Percentiles rank a stretch among this genome's conserved stretches.
phyloP scores from a whole-genome alignment of 2,888 invertebrate genomes.

The Phrixothrix hirtus region DNA sequence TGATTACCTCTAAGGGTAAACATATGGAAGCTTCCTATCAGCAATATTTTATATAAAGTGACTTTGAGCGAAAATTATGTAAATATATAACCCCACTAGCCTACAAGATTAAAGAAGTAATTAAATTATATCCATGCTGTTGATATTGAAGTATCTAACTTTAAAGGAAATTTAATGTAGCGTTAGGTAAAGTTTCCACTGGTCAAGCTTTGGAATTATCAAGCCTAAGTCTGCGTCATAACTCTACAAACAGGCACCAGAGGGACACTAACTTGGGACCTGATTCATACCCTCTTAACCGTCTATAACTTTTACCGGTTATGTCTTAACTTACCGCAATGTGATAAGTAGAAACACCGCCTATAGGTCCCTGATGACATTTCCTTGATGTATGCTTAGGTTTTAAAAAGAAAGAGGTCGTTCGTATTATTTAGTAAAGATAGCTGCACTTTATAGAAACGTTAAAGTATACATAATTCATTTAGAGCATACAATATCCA shows the following conservation, averaged over 20 bases:
- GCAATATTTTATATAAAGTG: too few relatives aligned
- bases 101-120: too few relatives aligned
- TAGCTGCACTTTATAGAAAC: too few relatives aligned
- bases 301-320: constrained; percentile 28
- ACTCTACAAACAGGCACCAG: constrained; percentile 31
- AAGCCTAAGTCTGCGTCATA: constrained; percentile 32
- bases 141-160: neutral
- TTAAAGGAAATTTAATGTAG: too few relatives aligned
- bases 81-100: too few relatives aligned
- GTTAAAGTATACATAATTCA: too few relatives aligned
- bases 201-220: constrained; percentile 26
- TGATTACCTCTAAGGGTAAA: neutral
- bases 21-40: too few relatives aligned
- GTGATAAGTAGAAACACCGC: constrained; percentile 38
- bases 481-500: too few relatives aligned
- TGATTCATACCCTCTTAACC: constrained; percentile 33
- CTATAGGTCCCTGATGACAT: constrained; percentile 34
- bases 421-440: too few relatives aligned
- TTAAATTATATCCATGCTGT: too few relatives aligned
- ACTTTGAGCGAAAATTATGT: too few relatives aligned
- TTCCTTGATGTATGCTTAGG: constrained; percentile 9
- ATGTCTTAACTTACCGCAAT: constrained; percentile 31
- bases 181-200: constrained; percentile 23
- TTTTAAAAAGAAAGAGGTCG: too few relatives aligned
- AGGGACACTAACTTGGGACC: constrained; percentile 34